These are phyloP conservation scores for Etheostoma nigrum DNA, from an alignment of 2,797 vertebrate species.

Conservation along the genomic window DNA sequence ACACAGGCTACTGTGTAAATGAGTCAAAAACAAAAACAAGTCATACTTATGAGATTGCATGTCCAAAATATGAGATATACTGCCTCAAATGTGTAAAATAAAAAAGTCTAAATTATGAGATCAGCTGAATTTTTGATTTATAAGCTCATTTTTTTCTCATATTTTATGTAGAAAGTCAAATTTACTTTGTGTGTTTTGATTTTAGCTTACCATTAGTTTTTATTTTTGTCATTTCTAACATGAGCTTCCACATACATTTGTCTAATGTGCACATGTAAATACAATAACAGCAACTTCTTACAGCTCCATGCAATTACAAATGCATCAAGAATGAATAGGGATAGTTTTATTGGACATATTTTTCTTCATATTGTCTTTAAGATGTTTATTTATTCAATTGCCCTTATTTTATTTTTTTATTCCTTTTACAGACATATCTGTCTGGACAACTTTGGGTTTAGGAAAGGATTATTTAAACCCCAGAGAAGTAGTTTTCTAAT, in stretches of 20 bases:
- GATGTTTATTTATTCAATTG: neutral
- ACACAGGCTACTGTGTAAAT: no score
- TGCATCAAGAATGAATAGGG: neutral
- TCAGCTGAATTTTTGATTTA: neutral
- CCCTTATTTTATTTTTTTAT: no score
- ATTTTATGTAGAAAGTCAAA: neutral
- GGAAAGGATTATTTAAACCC: neutral
- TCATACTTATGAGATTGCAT: neutral
- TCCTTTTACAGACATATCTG: no score
- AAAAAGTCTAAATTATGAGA: neutral
- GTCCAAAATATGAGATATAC: neutral
- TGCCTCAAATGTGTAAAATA: neutral
- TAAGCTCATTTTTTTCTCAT: neutral
- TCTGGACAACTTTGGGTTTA: neutral
- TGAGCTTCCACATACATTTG: neutral
- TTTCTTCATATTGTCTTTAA: neutral
- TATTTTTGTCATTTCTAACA: neutral
- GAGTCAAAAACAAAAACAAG: neutral
- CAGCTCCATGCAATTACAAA: neutral
- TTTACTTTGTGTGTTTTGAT: no score
- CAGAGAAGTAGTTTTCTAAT: neutral
- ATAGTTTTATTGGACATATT: neutral
- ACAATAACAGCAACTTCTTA: neutral
- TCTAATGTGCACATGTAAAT: no score
- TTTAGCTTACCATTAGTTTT: neutral